These are phyloP conservation scores for Pilophorus perplexus DNA, from an alignment of 2,888 invertebrate species.

Conservation along the genomic window DNA sequence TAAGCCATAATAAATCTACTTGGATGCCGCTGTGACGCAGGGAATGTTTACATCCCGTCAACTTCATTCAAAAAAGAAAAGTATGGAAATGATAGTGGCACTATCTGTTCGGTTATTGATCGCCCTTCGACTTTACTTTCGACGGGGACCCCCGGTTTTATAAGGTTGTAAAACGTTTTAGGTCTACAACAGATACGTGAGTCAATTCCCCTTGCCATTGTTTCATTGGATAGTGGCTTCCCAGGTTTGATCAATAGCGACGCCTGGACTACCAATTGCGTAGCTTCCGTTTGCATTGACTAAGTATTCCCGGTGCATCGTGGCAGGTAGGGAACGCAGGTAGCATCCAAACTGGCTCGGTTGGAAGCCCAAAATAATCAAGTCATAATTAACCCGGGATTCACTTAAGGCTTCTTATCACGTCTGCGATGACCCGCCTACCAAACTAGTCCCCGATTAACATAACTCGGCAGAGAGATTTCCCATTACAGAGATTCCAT, in stretches of 20 bases:
- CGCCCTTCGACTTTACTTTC: too few relatives aligned
- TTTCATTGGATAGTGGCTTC: conserved; percentile 9
- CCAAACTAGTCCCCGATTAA: conserved; percentile 13
- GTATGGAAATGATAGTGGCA: too few relatives aligned
- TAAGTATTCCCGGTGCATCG: conserved; percentile 13
- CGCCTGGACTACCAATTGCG: conserved; percentile 25
- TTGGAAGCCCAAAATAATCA: conserved; percentile 15
- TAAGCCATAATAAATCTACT: too few relatives aligned
- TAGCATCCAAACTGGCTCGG: neutral
- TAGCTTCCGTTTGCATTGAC: conserved; percentile 29
- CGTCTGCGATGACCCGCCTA: conserved; percentile 3
- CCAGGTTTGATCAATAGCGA: conserved; percentile 23
- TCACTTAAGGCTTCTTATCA: conserved; percentile 21
- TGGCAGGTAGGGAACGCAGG: neutral
- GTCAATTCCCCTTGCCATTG: conserved; percentile 16
- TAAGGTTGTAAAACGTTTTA: conserved; percentile 18
- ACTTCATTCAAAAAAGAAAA: too few relatives aligned
- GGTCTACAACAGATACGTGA: conserved; percentile 10
- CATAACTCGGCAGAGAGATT: conserved; percentile 10
- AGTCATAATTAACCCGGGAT: conserved; percentile 25
- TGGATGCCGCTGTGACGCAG: too few relatives aligned
- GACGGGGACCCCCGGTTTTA: too few relatives aligned
- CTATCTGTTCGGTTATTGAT: too few relatives aligned
- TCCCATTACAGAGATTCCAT: too few relatives aligned
- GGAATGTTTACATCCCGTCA: too few relatives aligned